Evolutionary conservation across 64 coral and sea anemone genomes (phyloP).

Genomic region (Platygyra sinensis): DNA sequence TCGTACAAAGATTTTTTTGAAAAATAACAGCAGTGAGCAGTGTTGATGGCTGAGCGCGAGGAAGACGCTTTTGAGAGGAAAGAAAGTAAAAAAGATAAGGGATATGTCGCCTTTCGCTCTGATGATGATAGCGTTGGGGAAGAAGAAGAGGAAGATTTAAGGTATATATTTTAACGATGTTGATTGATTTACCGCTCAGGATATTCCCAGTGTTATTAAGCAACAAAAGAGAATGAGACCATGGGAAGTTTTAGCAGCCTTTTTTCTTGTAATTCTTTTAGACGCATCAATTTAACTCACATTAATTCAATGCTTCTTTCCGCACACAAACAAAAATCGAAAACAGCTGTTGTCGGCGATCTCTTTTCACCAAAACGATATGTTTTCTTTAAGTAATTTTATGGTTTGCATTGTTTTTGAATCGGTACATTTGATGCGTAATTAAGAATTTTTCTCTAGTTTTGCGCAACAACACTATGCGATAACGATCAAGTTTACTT

Average conservation of each 20-base stretch:
- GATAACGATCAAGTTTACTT: not conserved
- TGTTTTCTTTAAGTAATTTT: not conserved
- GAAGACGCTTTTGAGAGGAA: slow-evolving; percentile 77
- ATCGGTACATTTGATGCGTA: not conserved
- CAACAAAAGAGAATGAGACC: too few species aligned
- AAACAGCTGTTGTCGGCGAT: too few species aligned
- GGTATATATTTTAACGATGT: not conserved
- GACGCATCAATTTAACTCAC: too few species aligned
- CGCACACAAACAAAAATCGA: too few species aligned
- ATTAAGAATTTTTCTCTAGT: not conserved
- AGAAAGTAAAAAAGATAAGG: slow-evolving; percentile 92
- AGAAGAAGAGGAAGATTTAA: slow-evolving; percentile 69
- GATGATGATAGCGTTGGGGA: slow-evolving; percentile 78
- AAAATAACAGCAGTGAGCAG: not conserved
- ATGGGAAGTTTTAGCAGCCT: too few species aligned
- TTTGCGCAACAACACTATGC: not conserved
- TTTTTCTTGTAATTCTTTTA: too few species aligned
- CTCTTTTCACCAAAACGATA: too few species aligned
- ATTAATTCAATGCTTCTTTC: too few species aligned
- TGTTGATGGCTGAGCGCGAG: slow-evolving; percentile 77
- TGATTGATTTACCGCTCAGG: not conserved
- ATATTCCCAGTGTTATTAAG: too few species aligned
- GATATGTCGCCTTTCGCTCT: slow-evolving; percentile 91
- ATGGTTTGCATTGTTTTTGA: not conserved
- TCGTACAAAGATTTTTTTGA: not conserved